Evolutionary conservation across 2,797 vertebrate species (phyloP), one percentile per base, ranked within the genome.

Genomic region (Coregonus ussuriensis): DNA sequence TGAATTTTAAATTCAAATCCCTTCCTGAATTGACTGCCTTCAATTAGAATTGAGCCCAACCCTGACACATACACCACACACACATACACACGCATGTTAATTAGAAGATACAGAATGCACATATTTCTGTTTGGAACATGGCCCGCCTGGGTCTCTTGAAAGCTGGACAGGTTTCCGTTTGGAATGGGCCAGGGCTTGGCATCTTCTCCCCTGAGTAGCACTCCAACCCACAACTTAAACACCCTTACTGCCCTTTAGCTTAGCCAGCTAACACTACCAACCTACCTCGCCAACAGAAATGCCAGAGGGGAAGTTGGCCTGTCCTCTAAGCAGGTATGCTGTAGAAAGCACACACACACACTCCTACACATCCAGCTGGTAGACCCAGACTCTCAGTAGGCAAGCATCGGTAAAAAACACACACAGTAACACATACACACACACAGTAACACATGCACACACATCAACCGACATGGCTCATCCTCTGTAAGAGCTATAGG

Each of bases 221-320:
- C 83, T 77, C 77, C 77, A 86, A 87, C 84, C 86, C 82, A 65
- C 82, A 88, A 82, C 79, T 82, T 83, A 87, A 87, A 85, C 85
- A 87, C 85, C 84, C 77, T 87, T 82, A 85, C 79, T 74, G 77
- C 54, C 47, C 16, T 69, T 41, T 35, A 69, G 67, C 67, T 21
- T 35, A 41, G 56, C 56, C 63, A 65, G 69, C 6, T 71, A 47
- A 13, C 6, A 51, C 37, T 16, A 37, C 37, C 69, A 14, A n/a
- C 9, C n/a, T 29, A n/a, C 13, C 25, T 37, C 41, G 41, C 65
- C 65, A 67, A 33, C 63, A 31, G 3, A 31, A 31, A 31, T 65
- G 25, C 14, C 63, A 65, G 25, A 31, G 11, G 63, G 21, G 63
- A 31, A 21, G 14, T 3, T 13, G 63, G 21, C 63, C 63, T 69